phyloP scores from a whole-genome alignment of 1,140 invertebrate species.

The Anthonomus grandis region DNA sequence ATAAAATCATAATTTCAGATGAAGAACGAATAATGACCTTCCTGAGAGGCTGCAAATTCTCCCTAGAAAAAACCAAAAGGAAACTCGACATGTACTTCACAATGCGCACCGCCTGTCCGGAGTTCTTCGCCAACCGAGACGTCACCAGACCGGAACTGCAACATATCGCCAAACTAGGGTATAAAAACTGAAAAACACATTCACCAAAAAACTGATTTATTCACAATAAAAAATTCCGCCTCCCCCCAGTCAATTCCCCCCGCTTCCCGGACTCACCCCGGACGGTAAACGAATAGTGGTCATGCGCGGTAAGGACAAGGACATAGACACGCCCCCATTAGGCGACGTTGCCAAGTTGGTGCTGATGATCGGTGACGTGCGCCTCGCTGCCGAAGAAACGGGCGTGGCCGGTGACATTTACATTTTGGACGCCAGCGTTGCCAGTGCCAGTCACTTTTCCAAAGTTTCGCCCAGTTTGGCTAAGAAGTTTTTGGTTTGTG shows the following conservation, averaged over 20 bases:
- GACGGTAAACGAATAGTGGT: slow-evolving; percentile 73
- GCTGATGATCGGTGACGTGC: slow-evolving; percentile 76
- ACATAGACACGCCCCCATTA: slow-evolving; percentile 57
- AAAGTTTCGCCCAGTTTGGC: slow-evolving; percentile 71
- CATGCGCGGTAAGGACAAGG: slow-evolving; percentile 62
- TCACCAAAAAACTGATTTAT: background rate
- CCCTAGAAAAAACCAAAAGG: slow-evolving; percentile 73
- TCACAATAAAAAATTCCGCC: slow-evolving; percentile 54
- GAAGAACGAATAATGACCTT: slow-evolving; percentile 72
- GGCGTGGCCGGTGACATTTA: slow-evolving; percentile 81
- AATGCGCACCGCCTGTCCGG: slow-evolving; percentile 76
- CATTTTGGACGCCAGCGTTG: slow-evolving; percentile 70
- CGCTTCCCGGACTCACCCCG: slow-evolving; percentile 71
- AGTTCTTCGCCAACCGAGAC: slow-evolving; percentile 77
- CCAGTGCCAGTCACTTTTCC: slow-evolving; percentile 69
- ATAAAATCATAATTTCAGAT: too few relatives aligned
- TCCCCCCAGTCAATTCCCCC: slow-evolving; percentile 63
- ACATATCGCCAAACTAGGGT: slow-evolving; percentile 68
- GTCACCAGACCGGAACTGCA: slow-evolving; percentile 65
- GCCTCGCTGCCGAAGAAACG: slow-evolving; percentile 68
- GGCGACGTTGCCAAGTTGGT: slow-evolving; percentile 73
- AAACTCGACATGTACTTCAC: slow-evolving; percentile 78
- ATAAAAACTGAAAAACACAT: slow-evolving; percentile 44
- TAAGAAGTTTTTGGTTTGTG: slow-evolving; percentile 78
- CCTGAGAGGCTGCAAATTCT: slow-evolving; percentile 78